Percentiles rank a stretch among this genome's conserved stretches.
Evolutionary conservation across 2,888 invertebrate genomes (phyloP).

Genomic region (Melanchra persicariae): DNA sequence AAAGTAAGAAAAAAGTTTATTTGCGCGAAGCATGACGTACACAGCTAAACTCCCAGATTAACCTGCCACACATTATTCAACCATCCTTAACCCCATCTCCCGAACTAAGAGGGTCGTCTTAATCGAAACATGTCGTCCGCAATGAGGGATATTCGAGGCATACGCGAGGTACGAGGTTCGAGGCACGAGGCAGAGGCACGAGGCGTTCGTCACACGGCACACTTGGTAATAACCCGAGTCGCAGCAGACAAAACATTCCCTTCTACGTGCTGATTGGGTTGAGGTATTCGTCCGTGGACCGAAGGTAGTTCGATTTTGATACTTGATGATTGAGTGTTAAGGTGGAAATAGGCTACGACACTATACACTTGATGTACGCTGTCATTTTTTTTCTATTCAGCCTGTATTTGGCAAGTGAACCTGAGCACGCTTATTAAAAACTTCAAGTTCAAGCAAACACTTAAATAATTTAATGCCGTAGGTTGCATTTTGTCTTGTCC

Average conservation of each 20-base stretch:
- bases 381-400: no score
- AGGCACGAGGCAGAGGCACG: slow-evolving; percentile 70
- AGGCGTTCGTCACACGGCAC: slow-evolving; percentile 74
- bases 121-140: slow-evolving; percentile 88
- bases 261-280: slow-evolving; percentile 85
- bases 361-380: no score
- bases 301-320: slow-evolving; percentile 72
- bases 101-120: slow-evolving; percentile 84
- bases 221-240: slow-evolving; percentile 74
- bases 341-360: no score
- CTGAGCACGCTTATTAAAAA: no score
- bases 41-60: slow-evolving; percentile 22
- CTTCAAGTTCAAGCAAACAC: no score
- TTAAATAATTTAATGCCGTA: no score
- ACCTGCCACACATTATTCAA: slow-evolving; percentile 44
- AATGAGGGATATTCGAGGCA: slow-evolving; percentile 86
- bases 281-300: slow-evolving; percentile 74
- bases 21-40: no score
- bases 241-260: slow-evolving; percentile 88
- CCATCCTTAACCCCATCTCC: slow-evolving; percentile 68
- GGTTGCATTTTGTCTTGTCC: no score
- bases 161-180: slow-evolving; percentile 74
- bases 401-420: no score
- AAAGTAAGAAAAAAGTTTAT: no score
- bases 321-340: slow-evolving; percentile 63